These are phyloP conservation scores for Scrobipalpa costella DNA, from an alignment of 2,888 invertebrate species.

Conservation along the genomic window DNA sequence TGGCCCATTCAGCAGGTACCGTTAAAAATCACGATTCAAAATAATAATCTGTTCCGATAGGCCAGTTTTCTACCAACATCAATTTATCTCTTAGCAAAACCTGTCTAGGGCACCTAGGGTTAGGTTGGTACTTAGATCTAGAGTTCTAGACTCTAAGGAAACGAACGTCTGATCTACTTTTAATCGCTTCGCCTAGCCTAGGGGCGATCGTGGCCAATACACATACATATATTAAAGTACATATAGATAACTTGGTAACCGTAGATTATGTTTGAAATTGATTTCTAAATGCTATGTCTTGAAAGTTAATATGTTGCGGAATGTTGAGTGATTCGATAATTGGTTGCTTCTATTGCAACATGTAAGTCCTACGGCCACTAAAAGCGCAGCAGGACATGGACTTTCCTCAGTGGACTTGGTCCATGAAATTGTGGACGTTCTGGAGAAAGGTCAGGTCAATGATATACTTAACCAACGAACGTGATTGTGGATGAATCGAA, in stretches of 20 bases:
- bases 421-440: no score
- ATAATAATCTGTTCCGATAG: not conserved
- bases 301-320: slow-evolving; percentile 3
- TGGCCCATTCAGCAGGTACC: no score
- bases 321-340: slow-evolving; percentile 25
- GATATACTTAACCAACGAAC: no score
- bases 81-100: slow-evolving; percentile 7
- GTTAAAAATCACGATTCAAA: no score
- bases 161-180: slow-evolving; percentile 13
- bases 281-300: slow-evolving; percentile 4
- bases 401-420: no score
- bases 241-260: not conserved
- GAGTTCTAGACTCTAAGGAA: not conserved
- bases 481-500: no score
- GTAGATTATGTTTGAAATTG: not conserved
- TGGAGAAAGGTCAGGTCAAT: no score
- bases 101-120: slow-evolving; percentile 10
- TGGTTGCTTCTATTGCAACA: slow-evolving; percentile 7
- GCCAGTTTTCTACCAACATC: not conserved
- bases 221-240: not conserved
- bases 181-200: slow-evolving; percentile 1
- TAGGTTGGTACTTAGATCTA: not conserved
- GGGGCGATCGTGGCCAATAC: slow-evolving; percentile 13
- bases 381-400: no score
- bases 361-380: not conserved